Conservation (phyloP, 1,140 invertebrate genomes). For the Caenorhabditis remanei region DNA sequence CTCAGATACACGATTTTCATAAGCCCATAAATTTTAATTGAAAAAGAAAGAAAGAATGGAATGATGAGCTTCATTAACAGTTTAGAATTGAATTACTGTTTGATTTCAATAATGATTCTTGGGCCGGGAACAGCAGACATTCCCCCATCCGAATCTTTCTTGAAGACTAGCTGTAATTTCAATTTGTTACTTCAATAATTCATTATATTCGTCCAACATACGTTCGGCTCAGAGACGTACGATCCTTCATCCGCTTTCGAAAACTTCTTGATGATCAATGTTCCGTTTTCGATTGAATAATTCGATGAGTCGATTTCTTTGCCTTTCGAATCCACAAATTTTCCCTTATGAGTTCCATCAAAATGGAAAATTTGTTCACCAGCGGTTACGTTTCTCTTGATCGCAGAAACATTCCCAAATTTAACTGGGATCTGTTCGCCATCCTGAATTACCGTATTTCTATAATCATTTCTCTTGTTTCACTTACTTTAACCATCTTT, state of each 20-base stretch:
- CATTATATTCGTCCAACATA: neutral
- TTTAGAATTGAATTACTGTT: too few relatives aligned
- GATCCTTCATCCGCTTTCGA: neutral
- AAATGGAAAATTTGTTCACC: constrained; percentile 3
- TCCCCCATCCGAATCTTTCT: too few relatives aligned
- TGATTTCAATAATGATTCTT: too few relatives aligned
- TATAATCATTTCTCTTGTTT: neutral
- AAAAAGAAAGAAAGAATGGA: too few relatives aligned
- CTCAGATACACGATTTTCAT: too few relatives aligned
- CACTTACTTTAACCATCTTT: neutral
- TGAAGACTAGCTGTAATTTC: too few relatives aligned
- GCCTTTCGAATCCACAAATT: neutral
- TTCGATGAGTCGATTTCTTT: neutral
- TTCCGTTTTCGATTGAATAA: neutral
- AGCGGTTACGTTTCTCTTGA: neutral
- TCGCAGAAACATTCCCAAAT: neutral
- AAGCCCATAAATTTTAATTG: too few relatives aligned
- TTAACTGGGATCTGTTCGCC: neutral
- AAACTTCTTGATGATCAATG: neutral
- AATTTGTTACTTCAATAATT: too few relatives aligned
- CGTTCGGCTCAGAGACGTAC: neutral
- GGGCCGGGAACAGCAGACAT: too few relatives aligned
- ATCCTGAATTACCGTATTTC: neutral
- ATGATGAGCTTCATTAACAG: too few relatives aligned
- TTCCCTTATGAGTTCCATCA: neutral